phyloP scores from a whole-genome alignment of 2,113 vertebrate species.

The Tautogolabrus adspersus region DNA sequence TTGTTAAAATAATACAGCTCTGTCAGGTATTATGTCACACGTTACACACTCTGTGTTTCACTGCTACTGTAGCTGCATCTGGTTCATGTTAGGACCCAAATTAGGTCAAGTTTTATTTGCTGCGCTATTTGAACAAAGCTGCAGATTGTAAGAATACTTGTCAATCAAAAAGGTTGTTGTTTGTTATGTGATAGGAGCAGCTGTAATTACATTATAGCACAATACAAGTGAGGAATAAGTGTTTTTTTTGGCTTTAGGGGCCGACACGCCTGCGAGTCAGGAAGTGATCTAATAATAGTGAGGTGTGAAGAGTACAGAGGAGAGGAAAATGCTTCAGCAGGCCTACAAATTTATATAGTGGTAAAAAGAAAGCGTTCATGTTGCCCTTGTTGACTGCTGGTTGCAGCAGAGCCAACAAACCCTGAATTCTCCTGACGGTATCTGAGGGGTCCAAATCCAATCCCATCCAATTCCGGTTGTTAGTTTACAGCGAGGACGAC shows the following conservation, averaged over 20 bases:
- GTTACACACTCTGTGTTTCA: constrained; percentile 18
- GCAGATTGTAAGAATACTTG: constrained; percentile 35
- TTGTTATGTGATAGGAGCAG: constrained; percentile 4
- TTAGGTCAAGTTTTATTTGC: constrained; percentile 2
- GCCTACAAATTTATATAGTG: constrained; percentile 34
- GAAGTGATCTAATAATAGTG: constrained; percentile 57
- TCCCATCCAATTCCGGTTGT: constrained; percentile 50
- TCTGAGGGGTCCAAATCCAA: constrained; percentile 60
- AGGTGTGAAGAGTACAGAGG: constrained; percentile 50
- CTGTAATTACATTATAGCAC: constrained; percentile 34
- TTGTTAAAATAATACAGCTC: constrained; percentile 54
- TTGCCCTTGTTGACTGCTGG: constrained; percentile 55
- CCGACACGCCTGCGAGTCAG: constrained; percentile 28
- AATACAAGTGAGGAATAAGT: constrained; percentile 24
- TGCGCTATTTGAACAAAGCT: constrained; percentile 6
- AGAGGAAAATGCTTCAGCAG: constrained; percentile 32
- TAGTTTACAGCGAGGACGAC: constrained; percentile 49
- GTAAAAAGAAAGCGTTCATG: constrained; percentile 37
- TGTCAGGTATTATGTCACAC: constrained; percentile 29
- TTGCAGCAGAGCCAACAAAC: constrained; percentile 56
- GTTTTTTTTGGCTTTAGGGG: constrained; percentile 35
- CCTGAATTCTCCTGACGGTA: constrained; percentile 55
- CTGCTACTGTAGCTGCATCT: constrained; percentile 6
- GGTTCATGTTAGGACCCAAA: constrained; percentile 11
- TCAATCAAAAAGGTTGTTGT: constrained; percentile 40